phyloP scores from a whole-genome alignment of 1,140 invertebrate species.

The Phymastichus coffea region DNA sequence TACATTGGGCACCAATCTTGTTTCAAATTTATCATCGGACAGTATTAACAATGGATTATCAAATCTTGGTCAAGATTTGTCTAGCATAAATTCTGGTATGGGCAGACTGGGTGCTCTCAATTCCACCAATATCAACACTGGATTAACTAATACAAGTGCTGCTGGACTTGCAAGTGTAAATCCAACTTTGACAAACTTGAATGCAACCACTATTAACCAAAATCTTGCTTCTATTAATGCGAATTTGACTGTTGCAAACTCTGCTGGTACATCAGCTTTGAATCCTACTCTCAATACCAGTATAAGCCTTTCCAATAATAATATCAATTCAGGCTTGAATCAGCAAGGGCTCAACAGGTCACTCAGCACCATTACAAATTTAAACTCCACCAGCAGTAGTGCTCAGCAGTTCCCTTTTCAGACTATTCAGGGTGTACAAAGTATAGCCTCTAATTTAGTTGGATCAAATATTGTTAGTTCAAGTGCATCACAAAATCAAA shows the following conservation, averaged over 20 bases:
- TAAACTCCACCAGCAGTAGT: slow-evolving; percentile 45
- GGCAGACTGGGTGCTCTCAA: slow-evolving; percentile 48
- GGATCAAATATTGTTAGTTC: slow-evolving; percentile 46
- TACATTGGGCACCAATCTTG: slow-evolving; percentile 51
- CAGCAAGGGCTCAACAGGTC: slow-evolving; percentile 43
- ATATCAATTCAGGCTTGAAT: slow-evolving; percentile 44
- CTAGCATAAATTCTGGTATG: slow-evolving; percentile 49
- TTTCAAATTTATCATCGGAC: slow-evolving; percentile 50
- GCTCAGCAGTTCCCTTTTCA: slow-evolving; percentile 46
- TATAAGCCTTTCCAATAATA: slow-evolving; percentile 33
- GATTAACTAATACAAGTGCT: slow-evolving; percentile 43
- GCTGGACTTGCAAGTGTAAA: slow-evolving; percentile 47
- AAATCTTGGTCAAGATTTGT: slow-evolving; percentile 50
- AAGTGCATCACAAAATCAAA: slow-evolving; percentile 43
- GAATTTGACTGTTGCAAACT: slow-evolving; percentile 28
- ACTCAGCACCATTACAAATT: slow-evolving; percentile 45
- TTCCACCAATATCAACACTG: slow-evolving; percentile 49
- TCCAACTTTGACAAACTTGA: slow-evolving; percentile 46
- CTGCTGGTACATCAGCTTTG: slow-evolving; percentile 21
- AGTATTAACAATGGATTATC: slow-evolving; percentile 53
- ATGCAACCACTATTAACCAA: slow-evolving; percentile 39
- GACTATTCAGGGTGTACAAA: slow-evolving; percentile 53
- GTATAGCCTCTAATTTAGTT: slow-evolving; percentile 52
- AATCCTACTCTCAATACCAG: slow-evolving; percentile 31
- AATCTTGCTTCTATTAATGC: slow-evolving; percentile 36